Conservation (phyloP, 2,797 vertebrate species). For the Hylomyscus alleni region DNA sequence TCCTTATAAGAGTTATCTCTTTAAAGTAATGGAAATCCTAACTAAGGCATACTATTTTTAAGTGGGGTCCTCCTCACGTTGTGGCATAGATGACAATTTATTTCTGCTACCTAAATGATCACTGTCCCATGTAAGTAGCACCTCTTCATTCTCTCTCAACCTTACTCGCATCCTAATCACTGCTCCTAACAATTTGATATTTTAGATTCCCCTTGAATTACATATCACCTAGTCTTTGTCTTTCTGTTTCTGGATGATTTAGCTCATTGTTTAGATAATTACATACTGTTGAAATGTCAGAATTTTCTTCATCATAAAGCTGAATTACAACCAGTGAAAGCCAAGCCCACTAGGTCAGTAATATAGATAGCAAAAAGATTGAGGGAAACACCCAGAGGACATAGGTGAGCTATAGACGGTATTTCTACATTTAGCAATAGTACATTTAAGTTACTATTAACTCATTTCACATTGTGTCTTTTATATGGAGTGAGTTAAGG, state of each 20-base stretch:
- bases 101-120: neutral
- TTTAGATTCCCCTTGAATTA: neutral
- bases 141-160: neutral
- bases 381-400: neutral
- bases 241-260: neutral
- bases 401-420: no score
- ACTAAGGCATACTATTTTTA: neutral
- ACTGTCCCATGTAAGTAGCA: neutral
- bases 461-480: neutral
- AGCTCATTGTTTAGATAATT: neutral
- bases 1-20: neutral
- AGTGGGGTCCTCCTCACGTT: neutral
- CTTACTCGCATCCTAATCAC: neutral
- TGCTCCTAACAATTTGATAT: neutral
- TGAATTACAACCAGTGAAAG: neutral
- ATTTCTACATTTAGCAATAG: neutral
- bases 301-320: neutral
- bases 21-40: neutral
- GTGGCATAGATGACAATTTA: neutral
- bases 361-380: neutral
- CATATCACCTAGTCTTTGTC: neutral
- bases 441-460: neutral
- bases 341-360: neutral
- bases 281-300: neutral
- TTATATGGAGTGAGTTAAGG: no score